Evolutionary conservation across 2,797 vertebrate genomes (phyloP).

Genomic region (Prionace glauca): DNA sequence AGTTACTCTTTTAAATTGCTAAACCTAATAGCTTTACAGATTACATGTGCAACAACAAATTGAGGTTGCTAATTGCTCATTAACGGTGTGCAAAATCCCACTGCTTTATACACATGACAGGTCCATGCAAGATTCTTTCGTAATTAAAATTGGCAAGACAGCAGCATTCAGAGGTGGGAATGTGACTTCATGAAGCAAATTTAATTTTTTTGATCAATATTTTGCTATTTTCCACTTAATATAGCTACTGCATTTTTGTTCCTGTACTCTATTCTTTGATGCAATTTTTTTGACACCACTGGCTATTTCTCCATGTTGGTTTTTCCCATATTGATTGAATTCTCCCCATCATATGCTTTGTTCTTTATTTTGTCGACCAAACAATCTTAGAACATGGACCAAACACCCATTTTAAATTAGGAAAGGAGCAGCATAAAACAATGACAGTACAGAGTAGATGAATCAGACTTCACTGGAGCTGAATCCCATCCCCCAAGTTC

Average conservation of each 20-base stretch:
- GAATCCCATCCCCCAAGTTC: neutral
- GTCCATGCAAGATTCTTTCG: neutral
- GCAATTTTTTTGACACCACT: neutral
- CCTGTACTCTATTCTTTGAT: neutral
- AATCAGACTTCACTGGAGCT: neutral
- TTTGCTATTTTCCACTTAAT: constrained; percentile 9
- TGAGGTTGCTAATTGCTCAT: neutral
- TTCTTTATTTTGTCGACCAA: neutral
- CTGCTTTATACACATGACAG: neutral
- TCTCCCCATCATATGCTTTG: neutral
- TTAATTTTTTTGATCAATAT: neutral
- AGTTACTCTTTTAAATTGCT: neutral
- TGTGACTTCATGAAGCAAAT: neutral
- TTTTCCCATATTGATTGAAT: neutral
- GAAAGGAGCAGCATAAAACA: neutral
- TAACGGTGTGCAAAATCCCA: neutral
- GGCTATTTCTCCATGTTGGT: neutral
- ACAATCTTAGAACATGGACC: neutral
- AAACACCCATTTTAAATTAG: neutral
- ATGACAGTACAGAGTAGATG: neutral
- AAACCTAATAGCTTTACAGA: neutral
- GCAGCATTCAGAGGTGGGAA: neutral
- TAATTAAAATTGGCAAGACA: neutral
- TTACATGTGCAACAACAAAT: neutral
- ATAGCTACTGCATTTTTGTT: neutral